These are phyloP conservation scores for Perca fluviatilis DNA, from an alignment of 2,113 vertebrate genomes.

Conservation along the genomic window DNA sequence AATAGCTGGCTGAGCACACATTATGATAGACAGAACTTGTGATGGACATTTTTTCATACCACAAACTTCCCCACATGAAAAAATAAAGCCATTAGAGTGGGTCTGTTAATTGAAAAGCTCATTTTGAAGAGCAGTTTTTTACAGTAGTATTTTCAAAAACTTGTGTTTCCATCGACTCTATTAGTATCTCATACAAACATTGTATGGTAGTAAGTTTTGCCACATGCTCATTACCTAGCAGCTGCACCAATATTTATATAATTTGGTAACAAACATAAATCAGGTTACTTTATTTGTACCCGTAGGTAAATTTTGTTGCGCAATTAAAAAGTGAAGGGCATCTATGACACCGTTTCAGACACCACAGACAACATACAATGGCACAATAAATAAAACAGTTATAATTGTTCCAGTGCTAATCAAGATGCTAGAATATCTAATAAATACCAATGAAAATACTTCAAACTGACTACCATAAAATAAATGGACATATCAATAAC, in stretches of 20 bases:
- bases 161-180: neutral
- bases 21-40: constrained; percentile 18
- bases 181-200: neutral
- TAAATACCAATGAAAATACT: too few relatives aligned
- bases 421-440: too few relatives aligned
- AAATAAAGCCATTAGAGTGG: constrained; percentile 15
- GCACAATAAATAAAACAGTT: too few relatives aligned
- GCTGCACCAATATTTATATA: neutral
- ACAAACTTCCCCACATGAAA: constrained; percentile 5
- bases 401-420: too few relatives aligned
- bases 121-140: neutral
- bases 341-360: too few relatives aligned
- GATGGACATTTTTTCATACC: constrained; percentile 10
- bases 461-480: too few relatives aligned
- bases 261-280: neutral
- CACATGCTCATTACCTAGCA: constrained; percentile 2
- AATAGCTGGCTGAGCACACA: constrained; percentile 13
- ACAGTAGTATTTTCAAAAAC: neutral
- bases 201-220: neutral
- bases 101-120: neutral
- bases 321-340: too few relatives aligned
- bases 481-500: neutral
- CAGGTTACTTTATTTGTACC: too few relatives aligned
- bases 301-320: too few relatives aligned
- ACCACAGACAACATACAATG: too few relatives aligned